phyloP scores from a whole-genome alignment of 2,113 vertebrate species.

The Benitochromis conjunctus region DNA sequence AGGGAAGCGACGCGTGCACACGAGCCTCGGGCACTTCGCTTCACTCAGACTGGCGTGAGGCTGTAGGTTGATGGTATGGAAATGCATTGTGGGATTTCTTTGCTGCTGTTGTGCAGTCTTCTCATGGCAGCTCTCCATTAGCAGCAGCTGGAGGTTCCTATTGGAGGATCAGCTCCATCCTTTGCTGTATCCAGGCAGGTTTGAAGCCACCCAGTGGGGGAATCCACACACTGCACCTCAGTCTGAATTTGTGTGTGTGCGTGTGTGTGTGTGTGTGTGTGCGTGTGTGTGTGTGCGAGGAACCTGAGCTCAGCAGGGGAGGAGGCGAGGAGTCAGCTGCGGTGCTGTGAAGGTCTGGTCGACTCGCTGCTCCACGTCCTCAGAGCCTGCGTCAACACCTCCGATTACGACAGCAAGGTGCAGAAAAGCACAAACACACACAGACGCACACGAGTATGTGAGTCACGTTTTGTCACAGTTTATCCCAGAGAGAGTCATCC shows the following conservation, averaged over 20 bases:
- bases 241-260: background rate
- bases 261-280: background rate
- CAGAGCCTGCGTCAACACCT: conserved; percentile 92
- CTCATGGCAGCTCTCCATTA: conserved; percentile 12
- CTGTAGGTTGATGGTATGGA: conserved; percentile 33
- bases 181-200: conserved; percentile 64
- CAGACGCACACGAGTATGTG: background rate
- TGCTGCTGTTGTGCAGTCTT: conserved; percentile 37
- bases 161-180: conserved; percentile 41
- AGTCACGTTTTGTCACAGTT: background rate
- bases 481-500: background rate
- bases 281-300: conserved; percentile 62
- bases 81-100: conserved; percentile 51
- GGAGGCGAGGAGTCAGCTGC: conserved; percentile 92
- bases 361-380: conserved; percentile 94
- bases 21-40: background rate
- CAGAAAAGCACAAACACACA: background rate
- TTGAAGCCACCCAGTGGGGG: conserved; percentile 58
- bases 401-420: conserved; percentile 98
- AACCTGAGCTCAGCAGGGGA: conserved; percentile 96
- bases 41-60: background rate
- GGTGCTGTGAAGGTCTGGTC: conserved; percentile 90
- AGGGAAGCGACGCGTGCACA: background rate
- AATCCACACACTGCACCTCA: conserved; percentile 34
- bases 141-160: conserved; percentile 23